These are phyloP conservation scores for Diorhabda sublineata DNA, from an alignment of 1,140 invertebrate genomes.

Conservation along the genomic window DNA sequence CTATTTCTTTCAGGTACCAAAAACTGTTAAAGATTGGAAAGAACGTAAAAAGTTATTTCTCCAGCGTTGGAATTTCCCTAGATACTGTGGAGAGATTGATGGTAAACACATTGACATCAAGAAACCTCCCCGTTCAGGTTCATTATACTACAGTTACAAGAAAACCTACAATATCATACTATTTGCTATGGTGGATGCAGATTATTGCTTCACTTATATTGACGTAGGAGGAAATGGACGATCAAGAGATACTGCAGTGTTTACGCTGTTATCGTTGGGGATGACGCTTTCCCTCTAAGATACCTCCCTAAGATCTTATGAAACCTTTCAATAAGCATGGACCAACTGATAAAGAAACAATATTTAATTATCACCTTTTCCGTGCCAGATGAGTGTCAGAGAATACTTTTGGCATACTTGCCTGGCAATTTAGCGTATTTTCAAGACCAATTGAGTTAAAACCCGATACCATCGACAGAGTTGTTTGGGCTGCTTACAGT, in stretches of 20 bases:
- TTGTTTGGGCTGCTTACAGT: conserved; percentile 16
- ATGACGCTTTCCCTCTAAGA: conserved; percentile 22
- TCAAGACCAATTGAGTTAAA: conserved; percentile 27
- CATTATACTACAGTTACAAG: conserved; percentile 39
- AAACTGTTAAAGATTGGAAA: conserved; percentile 26
- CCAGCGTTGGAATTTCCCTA: conserved; percentile 40
- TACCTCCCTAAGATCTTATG: conserved; percentile 17
- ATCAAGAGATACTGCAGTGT: conserved; percentile 10
- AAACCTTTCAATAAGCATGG: conserved; percentile 11
- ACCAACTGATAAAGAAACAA: conserved; percentile 32
- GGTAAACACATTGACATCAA: conserved; percentile 42
- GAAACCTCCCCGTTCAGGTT: conserved; percentile 22
- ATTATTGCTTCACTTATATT: conserved; percentile 43
- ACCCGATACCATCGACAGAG: conserved; percentile 16
- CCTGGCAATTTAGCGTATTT: conserved; percentile 41
- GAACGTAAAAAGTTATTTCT: conserved; percentile 19
- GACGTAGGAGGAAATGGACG: conserved; percentile 43
- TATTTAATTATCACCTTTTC: conserved; percentile 47
- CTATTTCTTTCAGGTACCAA: conserved; percentile 15
- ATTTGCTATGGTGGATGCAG: conserved; percentile 47
- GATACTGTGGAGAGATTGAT: conserved; percentile 48
- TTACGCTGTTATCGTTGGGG: conserved; percentile 21
- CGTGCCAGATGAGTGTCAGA: conserved; percentile 45
- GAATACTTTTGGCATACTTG: conserved; percentile 50
- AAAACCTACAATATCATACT: conserved; percentile 45